A percentile compares a stretch with the other conserved stretches of the same genome.
Evolutionary conservation across 2,113 vertebrate species (phyloP).

Genomic region (Oxyruncus cristatus): DNA sequence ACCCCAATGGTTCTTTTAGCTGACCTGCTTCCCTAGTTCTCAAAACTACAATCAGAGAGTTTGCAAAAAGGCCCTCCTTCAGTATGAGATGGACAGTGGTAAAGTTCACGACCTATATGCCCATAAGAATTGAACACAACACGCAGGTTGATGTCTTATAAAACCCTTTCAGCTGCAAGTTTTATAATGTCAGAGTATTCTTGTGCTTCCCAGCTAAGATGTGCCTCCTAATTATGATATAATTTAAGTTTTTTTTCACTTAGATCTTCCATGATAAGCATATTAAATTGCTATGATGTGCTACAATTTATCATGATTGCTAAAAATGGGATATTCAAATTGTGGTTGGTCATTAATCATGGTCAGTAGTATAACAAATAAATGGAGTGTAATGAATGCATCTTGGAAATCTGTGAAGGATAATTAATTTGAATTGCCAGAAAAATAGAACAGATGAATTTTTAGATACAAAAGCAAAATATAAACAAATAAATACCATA

Average conservation of each 20-base stretch:
- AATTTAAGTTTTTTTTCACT: constrained; percentile 42
- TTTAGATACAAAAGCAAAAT: not conserved
- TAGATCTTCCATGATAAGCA: constrained; percentile 52
- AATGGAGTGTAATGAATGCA: constrained; percentile 27
- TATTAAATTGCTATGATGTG: constrained; percentile 43
- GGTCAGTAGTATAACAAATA: constrained; percentile 45
- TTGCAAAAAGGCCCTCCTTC: not conserved
- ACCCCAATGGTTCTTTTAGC: not conserved
- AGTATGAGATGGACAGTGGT: not conserved
- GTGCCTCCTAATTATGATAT: constrained; percentile 42
- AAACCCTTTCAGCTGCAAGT: not conserved
- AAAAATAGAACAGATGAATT: constrained; percentile 34
- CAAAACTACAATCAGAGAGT: not conserved
- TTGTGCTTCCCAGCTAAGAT: not conserved
- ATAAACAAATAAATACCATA: not conserved
- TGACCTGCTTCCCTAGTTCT: not conserved
- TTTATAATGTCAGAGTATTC: not conserved
- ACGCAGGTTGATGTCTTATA: not conserved
- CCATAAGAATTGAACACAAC: not conserved
- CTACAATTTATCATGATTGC: constrained; percentile 56
- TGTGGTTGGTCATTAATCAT: constrained; percentile 60
- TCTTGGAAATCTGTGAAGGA: constrained; percentile 33
- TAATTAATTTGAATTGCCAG: constrained; percentile 45
- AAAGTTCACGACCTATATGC: not conserved
- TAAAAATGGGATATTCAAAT: constrained; percentile 50